Conservation (phyloP, 2,888 invertebrate genomes). For the Pimpla rufipes region DNA sequence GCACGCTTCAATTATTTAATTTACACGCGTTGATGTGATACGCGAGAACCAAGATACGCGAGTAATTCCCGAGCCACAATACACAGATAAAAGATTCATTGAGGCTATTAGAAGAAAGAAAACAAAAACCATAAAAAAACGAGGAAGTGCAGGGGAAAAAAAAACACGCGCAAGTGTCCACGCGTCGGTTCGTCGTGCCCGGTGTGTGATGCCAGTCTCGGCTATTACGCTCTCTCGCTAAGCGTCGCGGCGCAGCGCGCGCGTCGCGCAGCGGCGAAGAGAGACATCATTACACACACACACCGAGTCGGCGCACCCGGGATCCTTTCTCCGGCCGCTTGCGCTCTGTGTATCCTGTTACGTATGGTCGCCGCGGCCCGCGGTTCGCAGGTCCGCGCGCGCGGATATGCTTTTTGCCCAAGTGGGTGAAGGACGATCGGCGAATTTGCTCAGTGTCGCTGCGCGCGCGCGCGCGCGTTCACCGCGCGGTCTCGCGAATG, state of each 20-base stretch:
- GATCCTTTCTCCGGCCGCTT: conserved; percentile 72
- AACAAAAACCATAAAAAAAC: not conserved
- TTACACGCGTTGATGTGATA: conserved; percentile 20
- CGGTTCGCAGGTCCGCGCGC: not conserved
- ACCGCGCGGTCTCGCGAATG: not conserved
- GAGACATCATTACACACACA: conserved; percentile 48
- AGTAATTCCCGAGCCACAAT: not conserved
- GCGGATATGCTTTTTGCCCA: conserved; percentile 77
- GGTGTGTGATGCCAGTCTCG: conserved; percentile 39
- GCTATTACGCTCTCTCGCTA: conserved; percentile 59
- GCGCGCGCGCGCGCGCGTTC: too few species aligned
- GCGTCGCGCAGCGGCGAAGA: too few species aligned
- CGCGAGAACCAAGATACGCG: not conserved
- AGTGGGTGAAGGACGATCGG: conserved; percentile 80
- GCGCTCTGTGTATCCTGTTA: conserved; percentile 73
- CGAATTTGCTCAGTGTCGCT: conserved; percentile 60
- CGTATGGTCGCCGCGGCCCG: conserved; percentile 68
- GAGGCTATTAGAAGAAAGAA: not conserved
- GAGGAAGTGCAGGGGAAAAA: not conserved
- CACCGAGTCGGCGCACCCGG: conserved; percentile 37
- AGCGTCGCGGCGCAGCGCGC: conserved; percentile 33
- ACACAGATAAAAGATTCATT: not conserved
- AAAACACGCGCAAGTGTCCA: conserved; percentile 6
- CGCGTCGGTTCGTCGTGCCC: conserved; percentile 14
- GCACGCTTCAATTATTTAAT: conserved; percentile 33